A percentile compares a stretch with the other conserved stretches of the same genome.
Evolutionary conservation across 2,113 vertebrate species (phyloP).

Genomic region (Sinocyclocheilus rhinocerous): DNA sequence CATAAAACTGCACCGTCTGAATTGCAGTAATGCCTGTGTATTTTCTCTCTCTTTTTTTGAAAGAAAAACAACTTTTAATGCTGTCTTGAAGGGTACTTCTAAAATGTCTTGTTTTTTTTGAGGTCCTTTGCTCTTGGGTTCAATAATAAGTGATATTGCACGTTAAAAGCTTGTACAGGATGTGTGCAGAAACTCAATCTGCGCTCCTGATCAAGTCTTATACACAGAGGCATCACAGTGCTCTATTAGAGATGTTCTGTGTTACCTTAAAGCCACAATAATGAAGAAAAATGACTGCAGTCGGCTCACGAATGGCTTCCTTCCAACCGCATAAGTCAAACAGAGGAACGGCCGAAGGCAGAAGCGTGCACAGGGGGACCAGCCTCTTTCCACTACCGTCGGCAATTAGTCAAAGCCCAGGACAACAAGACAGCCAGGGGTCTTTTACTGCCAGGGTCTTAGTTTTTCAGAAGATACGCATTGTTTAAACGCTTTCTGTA

Average conservation of each 20-base stretch:
- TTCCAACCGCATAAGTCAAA: conserved; percentile 29
- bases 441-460: conserved; percentile 9
- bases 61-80: background rate
- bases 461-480: conserved; percentile 19
- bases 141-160: conserved; percentile 30
- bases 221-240: background rate
- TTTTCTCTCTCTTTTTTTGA: background rate
- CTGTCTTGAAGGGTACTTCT: background rate
- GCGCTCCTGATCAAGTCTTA: background rate
- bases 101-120: background rate
- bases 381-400: conserved; percentile 4
- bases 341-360: conserved; percentile 35
- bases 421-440: conserved; percentile 31
- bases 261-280: conserved; percentile 43
- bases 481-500: conserved; percentile 32
- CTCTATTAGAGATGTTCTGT: conserved; percentile 33
- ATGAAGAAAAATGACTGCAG: conserved; percentile 42
- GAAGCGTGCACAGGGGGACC: conserved; percentile 33
- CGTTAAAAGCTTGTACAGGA: conserved; percentile 5
- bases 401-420: conserved; percentile 36
- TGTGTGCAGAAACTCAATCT: conserved; percentile 14
- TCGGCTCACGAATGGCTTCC: conserved; percentile 20
- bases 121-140: background rate
- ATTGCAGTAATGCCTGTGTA: conserved; percentile 24
- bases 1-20: background rate